phyloP scores from a whole-genome alignment of 2,797 vertebrate genomes.

The Alcedo atthis region DNA sequence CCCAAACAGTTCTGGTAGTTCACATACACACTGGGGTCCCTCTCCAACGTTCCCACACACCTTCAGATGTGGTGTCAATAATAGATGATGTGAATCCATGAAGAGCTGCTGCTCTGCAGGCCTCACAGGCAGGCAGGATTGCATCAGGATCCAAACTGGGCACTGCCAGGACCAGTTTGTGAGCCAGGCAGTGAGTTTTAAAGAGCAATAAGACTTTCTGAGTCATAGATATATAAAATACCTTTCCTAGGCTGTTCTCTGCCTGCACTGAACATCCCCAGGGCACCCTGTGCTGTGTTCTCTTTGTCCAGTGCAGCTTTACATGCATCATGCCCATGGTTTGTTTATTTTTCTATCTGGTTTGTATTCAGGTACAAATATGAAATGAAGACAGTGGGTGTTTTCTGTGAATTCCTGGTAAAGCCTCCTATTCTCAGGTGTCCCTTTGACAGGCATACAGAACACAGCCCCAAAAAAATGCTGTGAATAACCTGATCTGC shows the following conservation, averaged over 20 bases:
- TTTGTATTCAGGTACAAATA: constrained; percentile 5
- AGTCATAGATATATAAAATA: constrained; percentile 18
- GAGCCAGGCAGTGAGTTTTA: background rate
- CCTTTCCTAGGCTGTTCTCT: background rate
- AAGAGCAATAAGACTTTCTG: constrained; percentile 1
- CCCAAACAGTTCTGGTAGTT: fast-evolving
- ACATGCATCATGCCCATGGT: background rate
- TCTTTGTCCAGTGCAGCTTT: background rate
- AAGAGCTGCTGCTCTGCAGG: background rate
- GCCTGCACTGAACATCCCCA: background rate
- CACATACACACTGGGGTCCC: too few species aligned
- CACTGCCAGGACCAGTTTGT: background rate
- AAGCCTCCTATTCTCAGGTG: background rate
- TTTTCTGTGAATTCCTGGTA: constrained; percentile 26
- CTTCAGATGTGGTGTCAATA: background rate
- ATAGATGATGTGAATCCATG: background rate
- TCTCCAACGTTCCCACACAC: background rate
- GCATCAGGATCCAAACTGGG: background rate
- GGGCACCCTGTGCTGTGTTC: background rate
- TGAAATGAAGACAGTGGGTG: constrained; percentile 4
- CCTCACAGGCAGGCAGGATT: fast-evolving
- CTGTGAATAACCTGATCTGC: background rate
- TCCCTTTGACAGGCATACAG: constrained; percentile 8
- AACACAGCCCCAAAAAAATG: background rate
- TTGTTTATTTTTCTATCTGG: background rate